Evolutionary conservation across 2,888 invertebrate species (phyloP).

Genomic region (Spodoptera exigua): DNA sequence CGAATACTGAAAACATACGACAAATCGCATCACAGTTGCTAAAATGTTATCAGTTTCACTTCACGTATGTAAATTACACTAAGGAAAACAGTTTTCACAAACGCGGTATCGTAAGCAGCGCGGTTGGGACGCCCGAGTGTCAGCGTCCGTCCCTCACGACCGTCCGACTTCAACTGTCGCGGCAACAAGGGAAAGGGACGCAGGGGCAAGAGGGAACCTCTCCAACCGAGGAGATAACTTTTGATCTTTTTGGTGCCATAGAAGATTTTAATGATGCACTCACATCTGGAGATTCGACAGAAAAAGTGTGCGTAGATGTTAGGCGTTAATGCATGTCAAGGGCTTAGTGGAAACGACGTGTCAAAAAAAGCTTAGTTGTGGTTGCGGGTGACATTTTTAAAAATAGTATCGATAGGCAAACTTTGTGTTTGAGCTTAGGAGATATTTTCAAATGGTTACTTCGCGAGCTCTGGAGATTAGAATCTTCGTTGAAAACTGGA

Average conservation of each 20-base stretch:
- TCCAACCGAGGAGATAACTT: constrained; percentile 86
- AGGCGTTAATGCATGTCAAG: constrained; percentile 89
- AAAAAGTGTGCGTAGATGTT: constrained; percentile 81
- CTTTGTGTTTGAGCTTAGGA: constrained; percentile 68
- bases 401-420: constrained; percentile 77
- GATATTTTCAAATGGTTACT: constrained; percentile 61
- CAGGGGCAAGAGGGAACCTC: constrained; percentile 75
- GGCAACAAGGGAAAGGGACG: constrained; percentile 72
- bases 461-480: constrained; percentile 67
- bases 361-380: constrained; percentile 80
- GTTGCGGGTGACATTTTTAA: constrained; percentile 87
- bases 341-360: constrained; percentile 83
- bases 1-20: constrained; percentile 61
- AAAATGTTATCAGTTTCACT: constrained; percentile 82
- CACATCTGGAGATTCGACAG: constrained; percentile 85
- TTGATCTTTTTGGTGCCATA: constrained; percentile 87
- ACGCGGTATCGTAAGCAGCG: constrained; percentile 64
- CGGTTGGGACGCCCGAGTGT: constrained; percentile 64
- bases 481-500: constrained; percentile 57
- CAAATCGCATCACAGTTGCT: constrained; percentile 76
- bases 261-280: constrained; percentile 88
- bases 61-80: constrained; percentile 82
- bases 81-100: constrained; percentile 81
- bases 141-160: constrained; percentile 70
- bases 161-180: constrained; percentile 79